Evolutionary conservation across 2,113 vertebrate species (phyloP), one percentile per base, ranked within the genome.

Genomic region (Platichthys stellatus): DNA sequence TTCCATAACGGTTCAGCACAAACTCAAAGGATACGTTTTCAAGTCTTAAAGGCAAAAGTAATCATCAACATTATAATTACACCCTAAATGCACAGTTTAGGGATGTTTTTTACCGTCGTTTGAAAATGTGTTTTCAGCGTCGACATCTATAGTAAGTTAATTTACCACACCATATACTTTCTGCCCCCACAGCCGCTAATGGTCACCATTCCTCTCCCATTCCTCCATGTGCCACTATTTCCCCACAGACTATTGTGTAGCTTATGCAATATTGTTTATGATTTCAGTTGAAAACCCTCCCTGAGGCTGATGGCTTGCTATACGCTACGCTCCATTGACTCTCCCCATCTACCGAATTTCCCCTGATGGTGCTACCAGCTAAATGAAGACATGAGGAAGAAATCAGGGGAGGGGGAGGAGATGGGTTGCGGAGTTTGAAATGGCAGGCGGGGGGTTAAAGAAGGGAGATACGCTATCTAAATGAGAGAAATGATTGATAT

Each of bases 281-380:
- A 91, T 93, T 92, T 86, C 62, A 90, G 89, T 89, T 83, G 87
- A 91, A 91, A 93, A 89, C 80, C 86, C 84, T 83, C 90, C 93
- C 92, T 61, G 78, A 84, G 93, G 91, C 91, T 90, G 88, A 86
- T 88, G 87, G 85, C 80, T 82, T 61, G 84, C 87, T 90, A 85
- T 90, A 87, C 82, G 86, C 91, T 83, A 87, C 90, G 89, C 88
- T 83, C 92, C 92, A 93, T 93, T 94, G 93, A 92, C 93, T 94
- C 86, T 90, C 83, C 88, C 92, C 90, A 93, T 94, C 90, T 90
- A 86, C 85, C 56, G 78, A 92, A 94, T 94, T 94, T 95, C 94
- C 93, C 94, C 88, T 87, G 92, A 92, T 93, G 84, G 89, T 86
- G 89, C 87, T 92, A 86, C 71, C 83, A 87, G 86, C 88, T 92